Evolutionary conservation across 2,888 invertebrate species (phyloP).

Genomic region (Ecdyonurus torrentis): DNA sequence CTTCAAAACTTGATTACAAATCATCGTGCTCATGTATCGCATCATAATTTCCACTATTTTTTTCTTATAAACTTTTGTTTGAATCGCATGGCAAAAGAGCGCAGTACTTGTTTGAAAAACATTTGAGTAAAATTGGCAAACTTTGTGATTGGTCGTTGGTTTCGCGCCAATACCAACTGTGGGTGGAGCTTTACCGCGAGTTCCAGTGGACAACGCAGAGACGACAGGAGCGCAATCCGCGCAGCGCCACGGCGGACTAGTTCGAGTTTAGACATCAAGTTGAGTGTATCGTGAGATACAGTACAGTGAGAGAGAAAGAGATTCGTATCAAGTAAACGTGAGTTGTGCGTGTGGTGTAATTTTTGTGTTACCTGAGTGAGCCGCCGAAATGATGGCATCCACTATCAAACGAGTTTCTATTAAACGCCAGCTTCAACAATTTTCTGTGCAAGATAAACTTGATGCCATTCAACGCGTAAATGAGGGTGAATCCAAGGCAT

Average conservation of each 20-base stretch:
- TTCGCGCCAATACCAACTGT: slow-evolving; percentile 9
- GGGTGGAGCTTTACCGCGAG: slow-evolving; percentile 7
- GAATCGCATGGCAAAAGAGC: not conserved
- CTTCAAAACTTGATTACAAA: not conserved
- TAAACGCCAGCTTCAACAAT: slow-evolving; percentile 60
- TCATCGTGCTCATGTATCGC: not conserved
- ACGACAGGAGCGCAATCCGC: slow-evolving; percentile 20
- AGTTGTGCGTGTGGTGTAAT: slow-evolving; percentile 10
- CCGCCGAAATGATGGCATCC: slow-evolving; percentile 34
- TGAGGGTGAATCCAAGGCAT: slow-evolving; percentile 72
- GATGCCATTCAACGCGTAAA: slow-evolving; percentile 67
- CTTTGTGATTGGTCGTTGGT: slow-evolving; percentile 7
- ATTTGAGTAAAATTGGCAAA: slow-evolving; percentile 5
- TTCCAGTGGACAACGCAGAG: slow-evolving; percentile 15
- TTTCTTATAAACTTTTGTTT: not conserved
- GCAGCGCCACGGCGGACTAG: slow-evolving; percentile 6
- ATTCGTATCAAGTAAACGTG: slow-evolving; percentile 4
- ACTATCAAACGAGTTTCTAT: slow-evolving; percentile 51
- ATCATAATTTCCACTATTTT: not conserved
- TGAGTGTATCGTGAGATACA: not conserved
- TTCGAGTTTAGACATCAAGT: not conserved
- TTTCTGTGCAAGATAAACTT: slow-evolving; percentile 62
- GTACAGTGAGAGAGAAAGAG: not conserved
- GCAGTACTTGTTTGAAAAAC: not conserved
- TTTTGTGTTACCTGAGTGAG: not conserved